Evolutionary conservation across 1,140 invertebrate species (phyloP).

Genomic region (Drosophila ficusphila): DNA sequence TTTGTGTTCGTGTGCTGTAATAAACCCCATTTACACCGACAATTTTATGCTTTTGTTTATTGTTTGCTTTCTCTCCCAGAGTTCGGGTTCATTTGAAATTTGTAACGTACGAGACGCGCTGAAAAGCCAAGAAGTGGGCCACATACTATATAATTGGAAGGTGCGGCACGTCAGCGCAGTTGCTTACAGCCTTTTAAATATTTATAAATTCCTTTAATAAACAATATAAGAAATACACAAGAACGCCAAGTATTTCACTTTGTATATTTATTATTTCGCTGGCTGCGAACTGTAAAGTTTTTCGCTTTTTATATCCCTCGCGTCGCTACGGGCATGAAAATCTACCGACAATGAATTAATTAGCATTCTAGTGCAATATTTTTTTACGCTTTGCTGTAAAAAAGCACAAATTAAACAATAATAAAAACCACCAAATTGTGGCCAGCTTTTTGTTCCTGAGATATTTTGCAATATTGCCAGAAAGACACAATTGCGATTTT

Average conservation of each 20-base stretch:
- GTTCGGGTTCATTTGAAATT: slow-evolving; percentile 70
- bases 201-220: slow-evolving; percentile 20
- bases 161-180: slow-evolving; percentile 57
- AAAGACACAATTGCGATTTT: background rate
- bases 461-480: slow-evolving; percentile 5
- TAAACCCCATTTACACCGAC: slow-evolving; percentile 71
- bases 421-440: slow-evolving; percentile 21
- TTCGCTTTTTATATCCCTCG: slow-evolving; percentile 12
- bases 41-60: slow-evolving; percentile 60
- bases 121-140: slow-evolving; percentile 27
- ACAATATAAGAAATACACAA: slow-evolving; percentile 16
- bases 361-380: slow-evolving; percentile 58
- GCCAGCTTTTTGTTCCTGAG: background rate
- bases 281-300: slow-evolving; percentile 5
- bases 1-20: slow-evolving; percentile 43
- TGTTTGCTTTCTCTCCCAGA: slow-evolving; percentile 48
- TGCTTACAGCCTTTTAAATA: slow-evolving; percentile 39
- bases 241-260: background rate
- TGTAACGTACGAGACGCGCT: slow-evolving; percentile 39
- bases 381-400: slow-evolving; percentile 40
- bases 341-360: slow-evolving; percentile 68
- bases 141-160: slow-evolving; percentile 41
- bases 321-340: slow-evolving; percentile 27
- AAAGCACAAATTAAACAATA: slow-evolving; percentile 33
- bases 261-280: slow-evolving; percentile 11